phyloP scores from a whole-genome alignment of 2,888 invertebrate species.

The Thumatha senex region DNA sequence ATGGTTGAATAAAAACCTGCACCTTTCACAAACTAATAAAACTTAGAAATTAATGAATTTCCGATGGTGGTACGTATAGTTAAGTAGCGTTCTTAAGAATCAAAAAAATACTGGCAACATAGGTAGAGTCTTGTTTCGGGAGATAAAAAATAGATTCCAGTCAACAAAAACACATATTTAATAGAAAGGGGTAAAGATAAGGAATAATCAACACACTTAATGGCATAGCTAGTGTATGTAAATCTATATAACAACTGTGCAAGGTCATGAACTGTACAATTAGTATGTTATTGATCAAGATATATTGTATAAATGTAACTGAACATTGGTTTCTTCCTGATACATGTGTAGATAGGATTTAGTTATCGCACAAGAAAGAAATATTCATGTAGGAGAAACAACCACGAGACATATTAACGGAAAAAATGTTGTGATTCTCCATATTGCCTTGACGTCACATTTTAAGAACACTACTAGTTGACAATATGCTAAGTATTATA shows the following conservation, averaged over 20 bases:
- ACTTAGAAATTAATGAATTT: too few species aligned
- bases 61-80: too few species aligned
- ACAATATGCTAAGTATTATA: constrained; percentile 5
- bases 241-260: constrained; percentile 18
- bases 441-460: constrained; percentile 46
- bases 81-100: too few species aligned
- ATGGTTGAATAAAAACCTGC: too few species aligned
- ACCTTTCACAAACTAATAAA: too few species aligned
- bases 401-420: constrained; percentile 18
- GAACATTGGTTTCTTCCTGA: neutral
- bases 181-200: too few species aligned
- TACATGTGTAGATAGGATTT: neutral
- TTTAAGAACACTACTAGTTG: constrained; percentile 17
- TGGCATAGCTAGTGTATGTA: neutral
- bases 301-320: neutral
- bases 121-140: too few species aligned
- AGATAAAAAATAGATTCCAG: too few species aligned
- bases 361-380: constrained; percentile 9
- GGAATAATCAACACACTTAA: too few species aligned
- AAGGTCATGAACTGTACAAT: constrained; percentile 26
- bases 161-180: too few species aligned
- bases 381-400: constrained; percentile 8
- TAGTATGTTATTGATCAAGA: neutral
- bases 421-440: constrained; percentile 31
- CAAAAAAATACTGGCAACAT: too few species aligned